Conservation (phyloP, 2,888 invertebrate species). For the Eledona agricola region DNA sequence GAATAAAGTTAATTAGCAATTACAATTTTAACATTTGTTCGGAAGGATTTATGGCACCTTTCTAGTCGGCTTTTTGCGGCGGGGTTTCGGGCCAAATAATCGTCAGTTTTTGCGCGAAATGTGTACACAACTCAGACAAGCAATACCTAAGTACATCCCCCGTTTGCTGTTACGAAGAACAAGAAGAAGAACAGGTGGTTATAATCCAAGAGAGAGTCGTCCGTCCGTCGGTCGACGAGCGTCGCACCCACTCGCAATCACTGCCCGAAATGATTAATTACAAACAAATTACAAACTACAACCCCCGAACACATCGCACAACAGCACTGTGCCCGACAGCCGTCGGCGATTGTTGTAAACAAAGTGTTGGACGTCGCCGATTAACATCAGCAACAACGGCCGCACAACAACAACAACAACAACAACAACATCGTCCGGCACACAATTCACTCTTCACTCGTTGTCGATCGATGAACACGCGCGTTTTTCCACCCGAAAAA, state of each 20-base stretch:
- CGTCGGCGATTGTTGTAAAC: constrained; percentile 29
- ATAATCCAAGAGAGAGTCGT: constrained; percentile 24
- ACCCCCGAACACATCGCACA: constrained; percentile 13
- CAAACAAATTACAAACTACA: constrained; percentile 4
- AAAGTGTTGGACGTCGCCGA: constrained; percentile 19
- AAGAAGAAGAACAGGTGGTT: constrained; percentile 28
- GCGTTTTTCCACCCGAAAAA: constrained; percentile 22
- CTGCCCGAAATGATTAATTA: constrained; percentile 8
- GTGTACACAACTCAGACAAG: too few species aligned
- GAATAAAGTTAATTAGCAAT: constrained; percentile 27
- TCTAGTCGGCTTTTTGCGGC: constrained; percentile 2
- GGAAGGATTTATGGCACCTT: constrained; percentile 10
- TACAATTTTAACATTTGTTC: constrained; percentile 23
- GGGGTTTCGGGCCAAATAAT: constrained; percentile 13
- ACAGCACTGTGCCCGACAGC: constrained; percentile 12
- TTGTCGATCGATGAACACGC: constrained; percentile 42
- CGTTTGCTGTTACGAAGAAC: constrained; percentile 21
- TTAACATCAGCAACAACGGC: constrained; percentile 15
- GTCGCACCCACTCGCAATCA: constrained; percentile 9
- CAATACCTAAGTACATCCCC: constrained; percentile 31
- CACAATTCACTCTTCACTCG: constrained; percentile 27
- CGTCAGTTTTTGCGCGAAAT: too few species aligned
- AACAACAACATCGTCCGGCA: constrained; percentile 22
- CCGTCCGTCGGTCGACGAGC: constrained; percentile 16
- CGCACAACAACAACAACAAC: constrained; percentile 11